These are phyloP conservation scores for Pygoscelis antarcticus DNA, from an alignment of 2,113 vertebrate genomes.

Conservation along the genomic window DNA sequence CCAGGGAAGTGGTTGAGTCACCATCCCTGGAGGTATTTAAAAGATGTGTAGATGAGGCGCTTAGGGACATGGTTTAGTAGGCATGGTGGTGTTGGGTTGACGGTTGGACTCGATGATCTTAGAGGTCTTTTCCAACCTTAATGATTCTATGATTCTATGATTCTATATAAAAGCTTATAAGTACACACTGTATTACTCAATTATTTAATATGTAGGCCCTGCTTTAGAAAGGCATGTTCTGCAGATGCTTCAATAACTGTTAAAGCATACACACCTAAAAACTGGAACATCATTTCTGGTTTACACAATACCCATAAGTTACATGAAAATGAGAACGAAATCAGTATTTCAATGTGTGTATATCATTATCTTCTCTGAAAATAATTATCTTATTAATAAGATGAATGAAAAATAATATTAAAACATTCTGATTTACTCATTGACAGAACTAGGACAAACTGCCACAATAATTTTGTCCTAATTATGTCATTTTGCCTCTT, in stretches of 20 bases:
- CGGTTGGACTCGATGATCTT: no score
- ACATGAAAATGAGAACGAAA: neutral
- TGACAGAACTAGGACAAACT: neutral
- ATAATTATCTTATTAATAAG: neutral
- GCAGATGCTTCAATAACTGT: neutral
- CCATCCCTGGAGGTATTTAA: no score
- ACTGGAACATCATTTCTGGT: neutral
- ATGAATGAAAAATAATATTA: neutral
- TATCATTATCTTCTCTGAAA: neutral
- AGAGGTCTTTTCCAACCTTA: no score
- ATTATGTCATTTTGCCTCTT: neutral
- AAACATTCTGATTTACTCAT: neutral
- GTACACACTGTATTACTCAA: neutral
- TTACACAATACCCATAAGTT: fast-evolving
- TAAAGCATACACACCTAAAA: neutral
- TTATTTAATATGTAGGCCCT: neutral
- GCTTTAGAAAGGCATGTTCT: neutral
- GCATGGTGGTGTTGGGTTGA: no score
- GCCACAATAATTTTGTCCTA: neutral
- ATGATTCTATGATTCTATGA: no score
- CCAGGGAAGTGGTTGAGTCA: no score
- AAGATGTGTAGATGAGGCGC: no score
- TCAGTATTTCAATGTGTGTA: neutral
- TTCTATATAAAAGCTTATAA: neutral
- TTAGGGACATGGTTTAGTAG: no score